These are phyloP conservation scores for Drosophila subquinaria DNA, from an alignment of 2,888 invertebrate genomes.

Conservation along the genomic window DNA sequence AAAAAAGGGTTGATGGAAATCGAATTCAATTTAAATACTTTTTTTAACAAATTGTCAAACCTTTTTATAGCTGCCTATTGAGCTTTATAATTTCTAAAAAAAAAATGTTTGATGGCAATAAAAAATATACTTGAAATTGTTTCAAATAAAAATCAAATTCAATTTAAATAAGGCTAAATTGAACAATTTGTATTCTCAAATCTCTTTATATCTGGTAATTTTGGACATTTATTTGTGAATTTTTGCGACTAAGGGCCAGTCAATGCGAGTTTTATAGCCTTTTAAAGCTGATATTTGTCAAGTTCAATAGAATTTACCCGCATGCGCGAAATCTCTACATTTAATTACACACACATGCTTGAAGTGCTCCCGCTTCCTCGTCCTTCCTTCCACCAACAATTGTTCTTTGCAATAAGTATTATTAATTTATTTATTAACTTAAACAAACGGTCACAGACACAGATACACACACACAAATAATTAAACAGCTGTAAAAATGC, in stretches of 20 bases:
- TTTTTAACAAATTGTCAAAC: too few species aligned
- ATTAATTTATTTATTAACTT: slow-evolving; percentile 24
- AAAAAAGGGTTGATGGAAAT: too few species aligned
- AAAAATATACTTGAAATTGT: too few species aligned
- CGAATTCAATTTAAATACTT: too few species aligned
- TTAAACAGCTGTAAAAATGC: slow-evolving; percentile 13
- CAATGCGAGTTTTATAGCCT: not conserved
- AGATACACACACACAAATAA: slow-evolving; percentile 17
- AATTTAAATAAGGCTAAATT: too few species aligned
- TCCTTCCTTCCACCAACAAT: not conserved
- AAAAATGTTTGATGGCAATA: not conserved
- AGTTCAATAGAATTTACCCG: not conserved
- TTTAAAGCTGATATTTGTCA: not conserved
- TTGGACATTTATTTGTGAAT: not conserved
- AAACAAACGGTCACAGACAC: slow-evolving; percentile 22
- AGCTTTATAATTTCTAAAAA: not conserved
- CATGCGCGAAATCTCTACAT: too few species aligned
- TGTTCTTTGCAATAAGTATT: slow-evolving; percentile 18
- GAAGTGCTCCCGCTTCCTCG: not conserved
- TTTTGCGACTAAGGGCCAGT: not conserved
- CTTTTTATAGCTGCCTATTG: not conserved
- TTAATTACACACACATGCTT: not conserved
- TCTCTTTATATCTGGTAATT: too few species aligned
- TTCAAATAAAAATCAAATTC: too few species aligned
- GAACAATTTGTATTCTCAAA: too few species aligned